phyloP scores from a whole-genome alignment of 1,140 invertebrate species.

The Pectinophora gossypiella region DNA sequence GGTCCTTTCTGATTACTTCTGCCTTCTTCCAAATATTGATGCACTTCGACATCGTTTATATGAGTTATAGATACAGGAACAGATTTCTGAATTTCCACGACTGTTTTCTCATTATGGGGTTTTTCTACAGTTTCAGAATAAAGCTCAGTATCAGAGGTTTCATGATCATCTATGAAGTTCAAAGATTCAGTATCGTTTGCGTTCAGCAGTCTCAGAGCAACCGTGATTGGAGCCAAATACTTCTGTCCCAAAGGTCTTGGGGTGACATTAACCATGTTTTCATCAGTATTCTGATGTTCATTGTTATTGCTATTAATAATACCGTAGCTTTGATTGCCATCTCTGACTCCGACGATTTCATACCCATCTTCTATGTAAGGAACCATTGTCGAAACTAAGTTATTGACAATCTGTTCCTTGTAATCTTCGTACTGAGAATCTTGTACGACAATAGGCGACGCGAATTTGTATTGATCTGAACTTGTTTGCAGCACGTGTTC shows the following conservation, averaged over 20 bases:
- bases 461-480: conserved; percentile 45
- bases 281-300: conserved; percentile 20
- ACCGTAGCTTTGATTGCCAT: too few relatives aligned
- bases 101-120: conserved; percentile 55
- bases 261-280: conserved; percentile 54
- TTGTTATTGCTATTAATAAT: conserved; percentile 27
- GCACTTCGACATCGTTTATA: conserved; percentile 67
- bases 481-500: conserved; percentile 24
- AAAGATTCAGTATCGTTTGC: conserved; percentile 47
- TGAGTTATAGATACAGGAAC: conserved; percentile 70
- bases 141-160: conserved; percentile 53
- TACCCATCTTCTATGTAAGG: conserved; percentile 60
- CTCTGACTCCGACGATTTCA: conserved; percentile 44
- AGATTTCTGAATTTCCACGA: conserved; percentile 78
- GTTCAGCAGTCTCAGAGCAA: conserved; percentile 68
- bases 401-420: conserved; percentile 53
- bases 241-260: conserved; percentile 68
- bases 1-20: conserved; percentile 44
- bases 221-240: conserved; percentile 75
- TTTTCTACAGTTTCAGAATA: conserved; percentile 38
- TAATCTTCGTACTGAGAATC: conserved; percentile 37
- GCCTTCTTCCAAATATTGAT: conserved; percentile 68
- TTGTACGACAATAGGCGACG: conserved; percentile 57
- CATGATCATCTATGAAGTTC: conserved; percentile 49
- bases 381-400: conserved; percentile 56